Conservation (phyloP, 2,888 invertebrate species). For the Willowsia nigromaculata region DNA sequence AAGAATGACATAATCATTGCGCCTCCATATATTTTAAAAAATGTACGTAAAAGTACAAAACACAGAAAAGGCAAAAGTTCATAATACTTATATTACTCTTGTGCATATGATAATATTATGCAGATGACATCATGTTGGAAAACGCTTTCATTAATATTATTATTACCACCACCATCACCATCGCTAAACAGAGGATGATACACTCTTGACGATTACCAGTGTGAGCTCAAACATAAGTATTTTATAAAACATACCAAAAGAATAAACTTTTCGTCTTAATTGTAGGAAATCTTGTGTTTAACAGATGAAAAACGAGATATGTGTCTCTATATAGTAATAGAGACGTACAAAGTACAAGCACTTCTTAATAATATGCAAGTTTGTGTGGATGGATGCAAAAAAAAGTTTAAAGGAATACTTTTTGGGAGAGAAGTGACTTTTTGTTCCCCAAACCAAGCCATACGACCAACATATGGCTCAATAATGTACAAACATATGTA, state of each 20-base stretch:
- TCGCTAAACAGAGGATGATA: background rate
- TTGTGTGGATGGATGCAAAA: constrained; percentile 49
- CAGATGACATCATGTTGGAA: constrained; percentile 70
- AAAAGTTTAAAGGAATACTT: constrained; percentile 47
- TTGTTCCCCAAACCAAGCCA: constrained; percentile 70
- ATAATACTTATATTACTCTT: constrained; percentile 27
- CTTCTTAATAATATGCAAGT: constrained; percentile 6
- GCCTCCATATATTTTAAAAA: too few species aligned
- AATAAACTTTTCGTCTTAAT: background rate
- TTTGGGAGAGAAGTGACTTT: constrained; percentile 73
- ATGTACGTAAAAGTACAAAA: background rate
- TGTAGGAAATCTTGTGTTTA: constrained; percentile 62
- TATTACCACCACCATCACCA: background rate
- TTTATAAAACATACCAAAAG: background rate
- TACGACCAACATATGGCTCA: constrained; percentile 66
- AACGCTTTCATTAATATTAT: constrained; percentile 52
- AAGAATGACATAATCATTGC: constrained; percentile 57
- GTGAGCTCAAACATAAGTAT: background rate
- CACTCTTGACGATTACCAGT: constrained; percentile 4
- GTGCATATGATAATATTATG: constrained; percentile 68
- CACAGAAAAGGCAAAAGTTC: constrained; percentile 46
- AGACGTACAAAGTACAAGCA: constrained; percentile 7
- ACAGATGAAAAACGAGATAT: constrained; percentile 67
- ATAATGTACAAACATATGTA: constrained; percentile 41
- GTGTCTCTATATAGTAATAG: too few species aligned